Evolutionary conservation across 2,888 invertebrate species (phyloP).

Genomic region (Gymnocheta viridis): DNA sequence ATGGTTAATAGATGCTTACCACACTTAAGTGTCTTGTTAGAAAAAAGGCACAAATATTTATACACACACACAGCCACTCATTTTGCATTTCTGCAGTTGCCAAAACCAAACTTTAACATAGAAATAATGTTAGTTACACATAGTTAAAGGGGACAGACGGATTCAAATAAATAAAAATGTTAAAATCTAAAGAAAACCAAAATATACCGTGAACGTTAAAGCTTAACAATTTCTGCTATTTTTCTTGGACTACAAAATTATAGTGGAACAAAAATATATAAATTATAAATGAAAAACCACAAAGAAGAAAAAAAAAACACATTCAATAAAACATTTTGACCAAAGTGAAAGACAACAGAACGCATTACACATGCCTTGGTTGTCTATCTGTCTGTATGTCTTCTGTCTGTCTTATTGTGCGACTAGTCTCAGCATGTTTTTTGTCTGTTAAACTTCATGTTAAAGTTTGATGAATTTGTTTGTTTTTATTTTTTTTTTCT

Average conservation of each 20-base stretch:
- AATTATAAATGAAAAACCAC: constrained; percentile 29
- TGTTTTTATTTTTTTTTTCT: background rate
- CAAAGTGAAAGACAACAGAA: constrained; percentile 58
- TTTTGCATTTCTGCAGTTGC: background rate
- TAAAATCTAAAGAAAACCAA: background rate
- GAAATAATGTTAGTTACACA: constrained; percentile 36
- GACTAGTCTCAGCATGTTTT: background rate
- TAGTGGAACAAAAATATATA: constrained; percentile 38
- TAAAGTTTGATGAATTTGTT: constrained; percentile 25
- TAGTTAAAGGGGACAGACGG: constrained; percentile 17
- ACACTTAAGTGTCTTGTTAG: constrained; percentile 63
- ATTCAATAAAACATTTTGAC: constrained; percentile 43
- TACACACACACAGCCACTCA: background rate
- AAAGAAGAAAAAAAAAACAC: background rate
- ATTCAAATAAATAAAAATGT: constrained; percentile 42
- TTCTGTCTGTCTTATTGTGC: background rate
- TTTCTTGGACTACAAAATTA: constrained; percentile 35
- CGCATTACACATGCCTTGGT: constrained; percentile 48
- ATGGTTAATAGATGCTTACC: constrained; percentile 68
- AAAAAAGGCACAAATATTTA: background rate
- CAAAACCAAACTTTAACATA: constrained; percentile 32
- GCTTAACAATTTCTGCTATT: constrained; percentile 38
- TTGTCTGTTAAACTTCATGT: constrained; percentile 42
- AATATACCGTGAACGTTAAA: constrained; percentile 39
- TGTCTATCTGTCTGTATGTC: constrained; percentile 13